Percentiles rank a stretch among this genome's conserved stretches.
These are phyloP conservation scores for Lepidurus arcticus DNA, from an alignment of 1,140 invertebrate genomes.

Conservation along the genomic window DNA sequence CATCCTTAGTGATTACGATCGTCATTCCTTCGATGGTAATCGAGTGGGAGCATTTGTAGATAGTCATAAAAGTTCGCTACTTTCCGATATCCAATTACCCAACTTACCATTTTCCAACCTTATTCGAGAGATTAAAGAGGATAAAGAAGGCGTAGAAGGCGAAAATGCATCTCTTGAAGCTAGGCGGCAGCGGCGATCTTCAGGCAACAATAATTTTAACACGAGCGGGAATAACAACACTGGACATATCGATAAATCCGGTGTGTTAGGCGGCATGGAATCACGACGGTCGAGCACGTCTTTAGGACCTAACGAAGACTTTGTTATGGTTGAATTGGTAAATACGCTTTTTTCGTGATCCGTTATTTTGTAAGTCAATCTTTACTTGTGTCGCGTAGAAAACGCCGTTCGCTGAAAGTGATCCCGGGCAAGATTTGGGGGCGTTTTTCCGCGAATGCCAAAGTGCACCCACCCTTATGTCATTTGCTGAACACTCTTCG, in stretches of 20 bases:
- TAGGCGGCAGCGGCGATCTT: conserved; percentile 26
- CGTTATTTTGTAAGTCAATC: conserved; percentile 37
- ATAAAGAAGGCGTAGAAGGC: not conserved
- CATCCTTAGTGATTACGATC: conserved; percentile 50
- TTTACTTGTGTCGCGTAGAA: conserved; percentile 45
- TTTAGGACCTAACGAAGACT: conserved; percentile 58
- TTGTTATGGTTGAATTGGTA: conserved; percentile 69
- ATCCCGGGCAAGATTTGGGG: conserved; percentile 58
- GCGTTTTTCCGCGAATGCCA: conserved; percentile 73
- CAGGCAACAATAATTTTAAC: conserved; percentile 25
- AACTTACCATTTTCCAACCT: conserved; percentile 49
- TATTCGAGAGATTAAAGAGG: conserved; percentile 30
- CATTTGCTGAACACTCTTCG: conserved; percentile 20
- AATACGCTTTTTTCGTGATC: conserved; percentile 36
- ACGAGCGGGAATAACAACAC: conserved; percentile 33
- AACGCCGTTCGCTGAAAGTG: conserved; percentile 52
- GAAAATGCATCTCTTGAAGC: conserved; percentile 25
- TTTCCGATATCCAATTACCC: conserved; percentile 62
- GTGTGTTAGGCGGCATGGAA: conserved; percentile 41
- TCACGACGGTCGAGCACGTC: conserved; percentile 50
- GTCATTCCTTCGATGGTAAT: conserved; percentile 56
- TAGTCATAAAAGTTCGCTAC: conserved; percentile 46
- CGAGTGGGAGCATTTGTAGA: conserved; percentile 65
- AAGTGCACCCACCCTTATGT: conserved; percentile 49
- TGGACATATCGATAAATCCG: conserved; percentile 32